Evolutionary conservation across 2,888 invertebrate species (phyloP).

Genomic region (Lithosia quadra): DNA sequence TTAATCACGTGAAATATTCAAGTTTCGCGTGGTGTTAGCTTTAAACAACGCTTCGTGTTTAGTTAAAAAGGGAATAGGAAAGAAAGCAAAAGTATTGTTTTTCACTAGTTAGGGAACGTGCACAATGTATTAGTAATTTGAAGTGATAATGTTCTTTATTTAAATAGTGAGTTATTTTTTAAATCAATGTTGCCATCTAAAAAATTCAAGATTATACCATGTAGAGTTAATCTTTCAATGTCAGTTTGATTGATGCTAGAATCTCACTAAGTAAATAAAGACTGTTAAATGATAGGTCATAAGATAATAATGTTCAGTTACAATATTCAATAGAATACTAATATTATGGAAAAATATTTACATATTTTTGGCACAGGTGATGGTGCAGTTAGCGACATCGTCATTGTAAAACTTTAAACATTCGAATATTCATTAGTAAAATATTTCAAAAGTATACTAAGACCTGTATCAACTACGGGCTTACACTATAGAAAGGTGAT

Average conservation of each 20-base stretch:
- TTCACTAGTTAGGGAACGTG: constrained; percentile 44
- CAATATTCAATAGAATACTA: constrained; percentile 62
- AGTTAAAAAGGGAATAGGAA: not conserved
- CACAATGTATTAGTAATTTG: constrained; percentile 39
- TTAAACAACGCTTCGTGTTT: constrained; percentile 16
- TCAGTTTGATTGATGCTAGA: not conserved
- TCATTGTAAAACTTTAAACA: constrained; percentile 65
- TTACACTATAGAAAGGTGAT: constrained; percentile 73
- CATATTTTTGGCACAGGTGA: constrained; percentile 83
- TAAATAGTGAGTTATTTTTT: constrained; percentile 28
- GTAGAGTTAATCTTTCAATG: not conserved
- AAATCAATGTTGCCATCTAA: not conserved
- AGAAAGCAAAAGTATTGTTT: constrained; percentile 11
- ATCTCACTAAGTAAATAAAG: constrained; percentile 41
- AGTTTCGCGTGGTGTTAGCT: not conserved
- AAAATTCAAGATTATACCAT: not conserved
- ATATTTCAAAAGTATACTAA: constrained; percentile 75
- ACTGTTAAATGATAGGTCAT: constrained; percentile 55
- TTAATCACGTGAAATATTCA: not conserved
- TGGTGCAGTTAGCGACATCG: constrained; percentile 72
- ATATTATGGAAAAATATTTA: constrained; percentile 78
- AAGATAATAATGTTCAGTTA: constrained; percentile 54
- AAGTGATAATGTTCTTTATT: constrained; percentile 32
- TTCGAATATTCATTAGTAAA: constrained; percentile 68
- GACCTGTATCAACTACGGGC: constrained; percentile 82